phyloP scores from a whole-genome alignment of 2,797 vertebrate genomes.

The Hemitrygon akajei region DNA sequence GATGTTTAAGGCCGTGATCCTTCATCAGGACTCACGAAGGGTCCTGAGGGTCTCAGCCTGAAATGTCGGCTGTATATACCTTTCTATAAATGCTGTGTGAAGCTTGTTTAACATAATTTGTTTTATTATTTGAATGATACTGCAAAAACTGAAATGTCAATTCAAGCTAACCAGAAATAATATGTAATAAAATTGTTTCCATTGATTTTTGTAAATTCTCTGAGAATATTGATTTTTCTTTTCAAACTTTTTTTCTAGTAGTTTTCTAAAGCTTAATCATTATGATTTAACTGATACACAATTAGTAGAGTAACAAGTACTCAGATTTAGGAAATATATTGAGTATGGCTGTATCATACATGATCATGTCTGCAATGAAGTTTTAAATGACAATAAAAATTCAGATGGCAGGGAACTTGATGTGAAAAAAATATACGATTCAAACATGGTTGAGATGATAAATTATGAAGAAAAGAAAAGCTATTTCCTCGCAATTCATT shows the following conservation, averaged over 20 bases:
- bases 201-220: background rate
- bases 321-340: background rate
- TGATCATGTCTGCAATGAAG: background rate
- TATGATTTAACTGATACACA: background rate
- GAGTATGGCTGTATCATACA: background rate
- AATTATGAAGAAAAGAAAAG: background rate
- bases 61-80: too few relatives aligned
- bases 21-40: too few relatives aligned
- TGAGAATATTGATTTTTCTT: background rate
- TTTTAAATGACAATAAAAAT: background rate
- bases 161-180: background rate
- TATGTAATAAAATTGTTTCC: background rate
- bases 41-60: too few relatives aligned
- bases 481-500: too few relatives aligned
- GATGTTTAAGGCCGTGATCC: too few relatives aligned
- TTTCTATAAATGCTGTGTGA: too few relatives aligned
- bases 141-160: background rate
- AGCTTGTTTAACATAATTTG: background rate
- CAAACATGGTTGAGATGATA: background rate
- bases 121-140: background rate
- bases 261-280: background rate
- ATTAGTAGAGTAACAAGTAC: background rate
- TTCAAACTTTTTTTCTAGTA: background rate
- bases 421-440: background rate
- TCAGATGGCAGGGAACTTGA: background rate